These are phyloP conservation scores for Corydoras maculifer DNA, from an alignment of 2,113 vertebrate species.

Conservation along the genomic window DNA sequence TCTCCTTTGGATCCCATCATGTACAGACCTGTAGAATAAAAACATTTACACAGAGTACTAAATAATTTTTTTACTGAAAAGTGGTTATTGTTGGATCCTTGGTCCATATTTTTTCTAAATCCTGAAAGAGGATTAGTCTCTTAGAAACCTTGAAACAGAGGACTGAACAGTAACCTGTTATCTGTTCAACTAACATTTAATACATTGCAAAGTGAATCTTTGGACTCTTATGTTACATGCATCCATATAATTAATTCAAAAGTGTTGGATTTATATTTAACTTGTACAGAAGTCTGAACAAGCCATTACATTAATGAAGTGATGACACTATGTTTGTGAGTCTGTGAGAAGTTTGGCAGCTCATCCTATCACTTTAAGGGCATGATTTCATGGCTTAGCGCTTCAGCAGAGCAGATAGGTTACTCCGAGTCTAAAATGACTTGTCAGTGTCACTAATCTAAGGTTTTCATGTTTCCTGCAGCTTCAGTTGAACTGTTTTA, in stretches of 20 bases:
- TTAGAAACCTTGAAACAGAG: no score
- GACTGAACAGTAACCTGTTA: no score
- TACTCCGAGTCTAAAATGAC: conserved; percentile 52
- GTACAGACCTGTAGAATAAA: conserved; percentile 67
- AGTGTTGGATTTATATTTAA: conserved; percentile 32
- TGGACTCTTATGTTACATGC: no score
- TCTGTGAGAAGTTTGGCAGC: conserved; percentile 30
- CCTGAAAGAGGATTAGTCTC: no score
- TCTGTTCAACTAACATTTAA: no score
- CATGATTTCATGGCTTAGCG: conserved; percentile 57
- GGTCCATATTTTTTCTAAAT: no score
- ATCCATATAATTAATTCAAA: not conserved
- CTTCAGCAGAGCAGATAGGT: conserved; percentile 48
- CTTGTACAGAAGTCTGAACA: conserved; percentile 42
- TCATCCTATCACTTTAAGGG: conserved; percentile 47
- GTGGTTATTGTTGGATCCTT: no score
- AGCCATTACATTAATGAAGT: conserved; percentile 47
- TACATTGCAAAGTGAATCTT: no score
- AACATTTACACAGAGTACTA: not conserved
- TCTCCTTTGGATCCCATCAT: conserved; percentile 86
- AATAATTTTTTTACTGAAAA: not conserved
- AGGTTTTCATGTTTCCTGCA: not conserved
- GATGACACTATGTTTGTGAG: conserved; percentile 56
- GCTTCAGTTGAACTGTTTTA: no score
- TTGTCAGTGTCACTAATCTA: conserved; percentile 40